phyloP scores from a whole-genome alignment of 2,113 vertebrate genomes.

The Solea senegalensis region DNA sequence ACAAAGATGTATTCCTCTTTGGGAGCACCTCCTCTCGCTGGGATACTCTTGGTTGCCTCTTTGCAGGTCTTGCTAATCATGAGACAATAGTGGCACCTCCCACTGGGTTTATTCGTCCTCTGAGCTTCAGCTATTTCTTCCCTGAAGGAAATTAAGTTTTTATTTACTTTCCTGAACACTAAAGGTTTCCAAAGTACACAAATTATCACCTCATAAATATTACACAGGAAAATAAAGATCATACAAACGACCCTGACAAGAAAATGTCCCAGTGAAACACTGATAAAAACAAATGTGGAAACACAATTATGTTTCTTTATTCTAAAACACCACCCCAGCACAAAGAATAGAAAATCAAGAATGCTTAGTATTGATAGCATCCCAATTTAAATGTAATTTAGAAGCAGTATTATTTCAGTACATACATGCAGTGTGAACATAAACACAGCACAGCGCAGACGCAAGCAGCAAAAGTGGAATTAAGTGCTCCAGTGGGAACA shows the following conservation, averaged over 20 bases:
- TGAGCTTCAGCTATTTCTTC: constrained; percentile 88
- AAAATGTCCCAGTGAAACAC: background rate
- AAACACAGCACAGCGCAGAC: too few species aligned
- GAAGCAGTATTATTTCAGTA: too few species aligned
- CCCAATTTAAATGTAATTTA: too few species aligned
- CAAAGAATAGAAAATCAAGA: too few species aligned
- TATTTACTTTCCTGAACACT: background rate
- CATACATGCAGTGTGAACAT: too few species aligned
- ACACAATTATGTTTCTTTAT: too few species aligned
- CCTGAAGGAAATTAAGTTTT: constrained; percentile 65
- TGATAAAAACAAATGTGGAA: too few species aligned
- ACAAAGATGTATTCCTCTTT: constrained; percentile 87
- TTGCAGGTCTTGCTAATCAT: constrained; percentile 94
- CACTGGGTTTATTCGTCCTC: constrained; percentile 89
- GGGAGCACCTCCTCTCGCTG: constrained; percentile 63
- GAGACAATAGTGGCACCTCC: constrained; percentile 89
- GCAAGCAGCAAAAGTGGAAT: too few species aligned
- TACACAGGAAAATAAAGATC: background rate
- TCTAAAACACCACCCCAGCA: too few species aligned
- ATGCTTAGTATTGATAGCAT: too few species aligned
- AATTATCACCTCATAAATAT: background rate
- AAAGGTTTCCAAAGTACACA: too few species aligned
- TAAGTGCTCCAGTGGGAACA: too few species aligned
- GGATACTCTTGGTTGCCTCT: constrained; percentile 80
- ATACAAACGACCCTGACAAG: background rate